Base-by-base conservation (phyloP, 1,140 invertebrate species). In the Aradophagus sp. region DNA sequence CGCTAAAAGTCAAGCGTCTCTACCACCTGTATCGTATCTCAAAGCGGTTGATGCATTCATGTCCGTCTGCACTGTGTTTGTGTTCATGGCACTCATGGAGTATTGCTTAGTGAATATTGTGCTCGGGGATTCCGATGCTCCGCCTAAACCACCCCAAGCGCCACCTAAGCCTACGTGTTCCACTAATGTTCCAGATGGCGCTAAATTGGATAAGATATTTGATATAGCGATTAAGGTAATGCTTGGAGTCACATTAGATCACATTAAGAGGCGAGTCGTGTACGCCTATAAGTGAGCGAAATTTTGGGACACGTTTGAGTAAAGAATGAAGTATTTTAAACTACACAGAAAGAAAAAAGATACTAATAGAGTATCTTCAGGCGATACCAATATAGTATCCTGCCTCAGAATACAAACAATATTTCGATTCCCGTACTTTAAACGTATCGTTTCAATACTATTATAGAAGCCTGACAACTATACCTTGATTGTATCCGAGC, bases 51-150 rank as follows among this genome's bases (percentile, higher is more conserved):
- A 96, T 74, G 93, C 93, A 1, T 96, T 96, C 76, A 96, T 96
- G 94, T 95, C 93, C 10, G 93, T 93, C 5, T 96, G 94, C 81
- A 96, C 94, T 32, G 87, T 96, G 20, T 95, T 97, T 84, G 95
- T 97, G 75, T 97, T 97, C 80, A 93, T 96, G 91, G 95, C 95
- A 2, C 81, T 97, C 23, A 96, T 97, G 95, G 95, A 97, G 81
- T 97, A 96, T 80, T 96, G 94, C 75, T 82, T 97, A 62, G 94
- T 97, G 1, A 96, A 96, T 75, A 95, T 96, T 35, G 92, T 96
- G 0, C 87, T 96, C 1, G 92, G 93, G 1, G 92, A 94, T 73
- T 89, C 89, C 5, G 90, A 91, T 58, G 84, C 90, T 3, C 70
- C 78, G 8, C 69, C 80, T 0, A 81, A 84, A 42, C 77, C 81